These are phyloP conservation scores for Schizaphis graminum DNA, from an alignment of 2,888 invertebrate species.

Conservation along the genomic window DNA sequence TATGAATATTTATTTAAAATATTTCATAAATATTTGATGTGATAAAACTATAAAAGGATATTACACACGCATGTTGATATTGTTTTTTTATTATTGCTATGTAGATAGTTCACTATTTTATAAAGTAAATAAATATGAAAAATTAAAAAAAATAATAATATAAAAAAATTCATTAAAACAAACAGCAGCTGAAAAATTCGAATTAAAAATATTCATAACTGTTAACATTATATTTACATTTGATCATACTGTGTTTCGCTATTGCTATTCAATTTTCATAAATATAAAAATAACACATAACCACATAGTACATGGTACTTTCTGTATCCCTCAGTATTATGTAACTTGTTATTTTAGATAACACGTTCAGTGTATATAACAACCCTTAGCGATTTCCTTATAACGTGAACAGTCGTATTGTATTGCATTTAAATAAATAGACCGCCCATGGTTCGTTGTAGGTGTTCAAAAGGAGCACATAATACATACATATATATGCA, in stretches of 20 bases:
- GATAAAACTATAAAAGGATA: not conserved
- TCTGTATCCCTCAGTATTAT: not conserved
- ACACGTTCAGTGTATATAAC: not conserved
- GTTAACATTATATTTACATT: not conserved
- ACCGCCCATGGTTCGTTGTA: not conserved
- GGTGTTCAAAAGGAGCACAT: conserved; percentile 12
- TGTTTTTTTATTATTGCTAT: not conserved
- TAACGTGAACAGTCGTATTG: not conserved
- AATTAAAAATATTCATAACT: not conserved
- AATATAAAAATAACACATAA: not conserved
- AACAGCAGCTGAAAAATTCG: not conserved
- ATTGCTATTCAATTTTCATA: not conserved
- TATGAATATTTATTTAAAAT: not conserved
- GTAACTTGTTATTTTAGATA: not conserved
- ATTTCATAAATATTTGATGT: not conserved
- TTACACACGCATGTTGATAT: not conserved
- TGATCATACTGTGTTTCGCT: not conserved
- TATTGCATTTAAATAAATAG: conserved; percentile 37
- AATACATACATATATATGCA: not conserved
- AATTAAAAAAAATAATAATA: not conserved
- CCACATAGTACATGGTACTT: not conserved
- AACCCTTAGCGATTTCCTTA: not conserved
- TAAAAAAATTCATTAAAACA: not conserved
- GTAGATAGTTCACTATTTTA: not conserved
- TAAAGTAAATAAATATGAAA: not conserved